Base-by-base conservation (phyloP, 37 sponge, comb jelly and placozoan genomes). In the Oopsacas minuta region DNA sequence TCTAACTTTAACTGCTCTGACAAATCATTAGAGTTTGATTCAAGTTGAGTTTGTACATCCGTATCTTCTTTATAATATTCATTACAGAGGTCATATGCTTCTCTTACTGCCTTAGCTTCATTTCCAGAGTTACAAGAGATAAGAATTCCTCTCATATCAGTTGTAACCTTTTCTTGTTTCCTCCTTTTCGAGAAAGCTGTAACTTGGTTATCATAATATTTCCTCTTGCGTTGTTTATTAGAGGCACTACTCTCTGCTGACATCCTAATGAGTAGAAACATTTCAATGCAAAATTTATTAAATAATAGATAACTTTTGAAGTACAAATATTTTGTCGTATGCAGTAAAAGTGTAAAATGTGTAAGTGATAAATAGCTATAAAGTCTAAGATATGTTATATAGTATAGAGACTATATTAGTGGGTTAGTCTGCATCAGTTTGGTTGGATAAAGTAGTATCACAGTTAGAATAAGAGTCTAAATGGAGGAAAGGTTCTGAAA, bases 31-130 rank as follows among this genome's bases (percentile, higher is more conserved):
- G 75, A 61, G 75, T 12, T 3, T 20, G 30, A 5, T 17, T 46
- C 51, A n/a, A n/a, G n/a, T 42, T 8, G 8, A 15, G 8, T 15
- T 10, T 61, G 32, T 20, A 61, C 7, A 61, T 7, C 30, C 22
- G 75, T 20, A 10, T 61, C 75, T 25, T n/a, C 20, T 10, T 61
- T 61, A 12, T 10, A 61, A 61, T 32, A 61, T 34, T 61, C 75
- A 34, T 61, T 61, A n/a, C 75, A 61, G 75, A 61, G 75, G 28
- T 61, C 75, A n/a, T 61, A 61, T 3, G 75, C 75, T 61, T 61
- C 75, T 61, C 75, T 25, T 10, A n/a, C 30, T 3, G 75, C 75
- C 28, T 61, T 61, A 3, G 32, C 7, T 61, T n/a, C 75, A 61
- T 12, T 61, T 12, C 75, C 75, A 61, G 20, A 3, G 28, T 61